Evolutionary conservation across 1,140 invertebrate species (phyloP), one percentile per base, ranked within the genome.

Genomic region (Heliconius eleuchia): DNA sequence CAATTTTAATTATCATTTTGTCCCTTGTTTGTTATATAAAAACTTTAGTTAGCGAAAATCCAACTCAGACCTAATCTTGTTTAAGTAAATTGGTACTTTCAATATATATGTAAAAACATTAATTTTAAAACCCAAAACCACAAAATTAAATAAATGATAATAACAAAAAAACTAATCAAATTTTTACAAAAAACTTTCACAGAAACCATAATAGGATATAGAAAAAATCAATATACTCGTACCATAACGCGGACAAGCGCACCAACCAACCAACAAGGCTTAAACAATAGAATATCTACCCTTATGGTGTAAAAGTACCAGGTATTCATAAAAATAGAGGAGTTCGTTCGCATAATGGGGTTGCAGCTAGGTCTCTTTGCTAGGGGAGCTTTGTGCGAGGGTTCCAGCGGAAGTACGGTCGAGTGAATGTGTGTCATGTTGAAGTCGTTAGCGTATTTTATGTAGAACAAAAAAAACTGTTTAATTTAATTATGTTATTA

Each of bases 281-380:
- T 23, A 55, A 80, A 82, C 78, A 82, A 82, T 80, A 73, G 73
- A 66, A 73, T 74, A 77, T 77, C 82, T 80, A 85, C 82, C 84
- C 84, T 52, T 80, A 80, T 82, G 77, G 80, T 83, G 77, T 82
- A 74, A 78, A 74, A 57, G 78, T 85, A 85, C 84, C 74, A 85
- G 82, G 84, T 75, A 46, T 73, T 70, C 82, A 85, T 83, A 80
- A 82, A 83, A 85, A 85, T 83, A 77, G 73, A 82, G 60, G 84
- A 79, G 80, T 71, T 70, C 66, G 18, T 39, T 55, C 73, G 50
- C 37, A 37, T 39, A 60, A 83, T 82, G 77, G 84, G 84, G 82
- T 82, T 81, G 80, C 30, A 74, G 74, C 71, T 74, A 78, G 70
- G 42, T 71, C 60, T 27, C 66, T 79, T 73, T 60, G 46, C 78